These are phyloP conservation scores for Ophion costatus DNA, from an alignment of 2,888 invertebrate species.

Conservation along the genomic window DNA sequence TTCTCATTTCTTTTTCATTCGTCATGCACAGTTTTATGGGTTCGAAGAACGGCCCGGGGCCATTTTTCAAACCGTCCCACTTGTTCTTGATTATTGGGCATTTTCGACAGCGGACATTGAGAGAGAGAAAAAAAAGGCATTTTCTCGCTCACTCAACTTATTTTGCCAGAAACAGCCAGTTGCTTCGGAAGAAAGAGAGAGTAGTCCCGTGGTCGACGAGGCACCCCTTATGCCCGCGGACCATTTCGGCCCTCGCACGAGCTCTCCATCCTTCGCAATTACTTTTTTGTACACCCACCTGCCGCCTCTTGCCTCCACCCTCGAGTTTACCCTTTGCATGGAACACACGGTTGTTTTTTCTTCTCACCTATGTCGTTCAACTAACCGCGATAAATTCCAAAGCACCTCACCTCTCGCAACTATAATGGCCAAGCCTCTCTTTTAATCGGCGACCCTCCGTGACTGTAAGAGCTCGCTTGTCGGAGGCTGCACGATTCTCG, in stretches of 20 bases:
- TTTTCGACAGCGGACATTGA: background rate
- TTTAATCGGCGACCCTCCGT: conserved; percentile 10
- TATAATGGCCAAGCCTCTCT: conserved; percentile 30
- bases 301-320: background rate
- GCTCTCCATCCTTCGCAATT: conserved; percentile 40
- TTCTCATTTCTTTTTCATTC: too few species aligned
- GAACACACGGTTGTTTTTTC: conserved; percentile 33
- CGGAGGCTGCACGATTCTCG: conserved; percentile 73
- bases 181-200: conserved; percentile 50
- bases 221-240: conserved; percentile 30
- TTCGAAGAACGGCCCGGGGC: too few species aligned
- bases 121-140: background rate
- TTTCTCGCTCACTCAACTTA: conserved; percentile 27
- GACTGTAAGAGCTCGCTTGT: conserved; percentile 1
- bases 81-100: too few species aligned
- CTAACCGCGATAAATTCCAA: conserved; percentile 65
- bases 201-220: conserved; percentile 67
- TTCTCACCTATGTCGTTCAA: conserved; percentile 42
- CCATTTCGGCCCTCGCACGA: conserved; percentile 30
- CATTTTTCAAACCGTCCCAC: too few species aligned
- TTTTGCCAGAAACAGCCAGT: conserved; percentile 63
- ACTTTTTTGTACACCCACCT: background rate
- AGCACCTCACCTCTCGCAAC: conserved; percentile 56
- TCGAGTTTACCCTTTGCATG: conserved; percentile 28
- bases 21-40: too few species aligned